These are phyloP conservation scores for Patiria miniata DNA, from an alignment of 35 echinoderm and acorn worm species.

Conservation along the genomic window DNA sequence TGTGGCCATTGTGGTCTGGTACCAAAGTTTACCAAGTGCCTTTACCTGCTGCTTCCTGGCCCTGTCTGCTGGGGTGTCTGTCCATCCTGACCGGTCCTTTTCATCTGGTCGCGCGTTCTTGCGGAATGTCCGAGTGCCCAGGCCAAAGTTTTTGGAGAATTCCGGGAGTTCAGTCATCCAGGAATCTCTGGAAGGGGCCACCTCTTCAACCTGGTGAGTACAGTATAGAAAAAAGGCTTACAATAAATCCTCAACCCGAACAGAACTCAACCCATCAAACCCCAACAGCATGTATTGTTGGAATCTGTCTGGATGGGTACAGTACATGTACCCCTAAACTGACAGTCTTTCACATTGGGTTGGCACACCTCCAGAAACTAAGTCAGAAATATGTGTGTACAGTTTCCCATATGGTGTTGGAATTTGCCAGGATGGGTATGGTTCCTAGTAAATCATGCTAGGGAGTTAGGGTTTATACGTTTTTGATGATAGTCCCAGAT, in stretches of 20 bases:
- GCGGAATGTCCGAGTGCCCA: slow-evolving; percentile 78
- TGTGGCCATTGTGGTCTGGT: not conserved
- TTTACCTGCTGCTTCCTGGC: slow-evolving; percentile 77
- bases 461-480: too few species aligned
- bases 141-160: slow-evolving; percentile 81
- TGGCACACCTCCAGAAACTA: too few species aligned
- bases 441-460: too few species aligned
- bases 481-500: not conserved
- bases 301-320: too few species aligned
- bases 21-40: not conserved
- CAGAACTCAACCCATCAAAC: too few species aligned
- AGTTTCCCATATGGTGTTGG: too few species aligned
- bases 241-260: not conserved
- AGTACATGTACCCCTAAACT: too few species aligned
- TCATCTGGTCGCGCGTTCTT: slow-evolving; percentile 80
- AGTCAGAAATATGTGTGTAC: too few species aligned
- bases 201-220: slow-evolving; percentile 46
- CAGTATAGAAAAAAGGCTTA: too few species aligned
- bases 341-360: too few species aligned
- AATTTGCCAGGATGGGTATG: too few species aligned
- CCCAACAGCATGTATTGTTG: too few species aligned
- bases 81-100: slow-evolving; percentile 88
- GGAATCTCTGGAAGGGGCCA: slow-evolving; percentile 67
- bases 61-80: slow-evolving; percentile 92
- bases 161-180: slow-evolving; percentile 97